A percentile compares a stretch with the other conserved stretches of the same genome.
Conservation (phyloP, 2,888 invertebrate species). For the Vannuccia rotundouncinata region DNA sequence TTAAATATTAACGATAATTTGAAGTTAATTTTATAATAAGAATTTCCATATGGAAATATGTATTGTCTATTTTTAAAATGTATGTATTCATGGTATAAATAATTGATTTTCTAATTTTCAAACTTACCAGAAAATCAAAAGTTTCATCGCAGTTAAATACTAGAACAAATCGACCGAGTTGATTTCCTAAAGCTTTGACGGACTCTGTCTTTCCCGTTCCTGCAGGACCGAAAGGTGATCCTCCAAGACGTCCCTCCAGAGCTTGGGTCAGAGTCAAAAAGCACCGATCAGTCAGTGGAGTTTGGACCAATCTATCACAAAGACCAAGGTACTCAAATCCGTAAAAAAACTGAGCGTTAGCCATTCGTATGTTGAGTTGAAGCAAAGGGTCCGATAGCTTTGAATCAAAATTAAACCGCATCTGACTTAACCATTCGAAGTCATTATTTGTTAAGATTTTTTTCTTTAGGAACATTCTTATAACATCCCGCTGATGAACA, state of each 20-base stretch:
- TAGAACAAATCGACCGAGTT: slow-evolving; percentile 91
- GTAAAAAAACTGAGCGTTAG: slow-evolving; percentile 82
- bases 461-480: slow-evolving; percentile 75
- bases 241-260: slow-evolving; percentile 86
- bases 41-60: too few relatives aligned
- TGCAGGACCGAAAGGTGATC: slow-evolving; percentile 85
- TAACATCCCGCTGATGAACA: slow-evolving; percentile 96
- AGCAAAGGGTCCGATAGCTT: slow-evolving; percentile 82
- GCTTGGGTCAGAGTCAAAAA: slow-evolving; percentile 99
- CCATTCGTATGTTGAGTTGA: slow-evolving; percentile 97
- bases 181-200: slow-evolving; percentile 95
- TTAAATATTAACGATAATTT: too few relatives aligned
- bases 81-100: too few relatives aligned
- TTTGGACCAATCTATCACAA: slow-evolving; percentile 87
- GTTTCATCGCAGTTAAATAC: slow-evolving; percentile 99
- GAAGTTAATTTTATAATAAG: too few relatives aligned
- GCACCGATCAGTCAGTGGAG: slow-evolving; percentile 94
- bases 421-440: slow-evolving; percentile 95
- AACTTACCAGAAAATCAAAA: slow-evolving; percentile 67
- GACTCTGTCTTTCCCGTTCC: slow-evolving; percentile 87
- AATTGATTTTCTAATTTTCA: too few relatives aligned
- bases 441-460: slow-evolving; percentile 80
- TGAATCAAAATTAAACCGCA: slow-evolving; percentile 98
- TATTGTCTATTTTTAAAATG: too few relatives aligned
- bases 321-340: slow-evolving; percentile 99